Evolutionary conservation across 1,140 invertebrate species (phyloP).

Genomic region (Ceratina calcarata): DNA sequence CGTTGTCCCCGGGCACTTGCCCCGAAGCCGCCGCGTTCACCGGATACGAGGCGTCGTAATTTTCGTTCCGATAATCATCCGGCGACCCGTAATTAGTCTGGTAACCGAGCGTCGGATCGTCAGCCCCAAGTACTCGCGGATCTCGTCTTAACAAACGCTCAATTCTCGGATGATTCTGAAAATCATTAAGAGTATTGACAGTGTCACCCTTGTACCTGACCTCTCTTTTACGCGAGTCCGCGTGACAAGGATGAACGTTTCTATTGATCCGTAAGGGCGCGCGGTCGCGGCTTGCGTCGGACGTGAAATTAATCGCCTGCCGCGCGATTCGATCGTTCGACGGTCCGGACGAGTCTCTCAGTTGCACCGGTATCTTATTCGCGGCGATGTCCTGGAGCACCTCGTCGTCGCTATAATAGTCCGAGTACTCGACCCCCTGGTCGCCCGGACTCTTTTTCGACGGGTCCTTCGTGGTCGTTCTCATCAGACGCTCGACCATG

Average conservation of each 20-base stretch:
- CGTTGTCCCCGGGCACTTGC: not conserved
- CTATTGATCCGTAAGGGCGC: not conserved
- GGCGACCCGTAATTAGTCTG: not conserved
- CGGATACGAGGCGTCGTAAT: not conserved
- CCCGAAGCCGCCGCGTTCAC: not conserved
- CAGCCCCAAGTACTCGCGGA: not conserved
- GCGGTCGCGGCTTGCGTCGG: no score
- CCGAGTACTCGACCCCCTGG: conserved; percentile 53
- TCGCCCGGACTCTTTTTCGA: conserved; percentile 39
- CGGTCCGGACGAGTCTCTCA: not conserved
- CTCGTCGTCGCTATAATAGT: conserved; percentile 59
- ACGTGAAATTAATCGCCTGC: conserved; percentile 27
- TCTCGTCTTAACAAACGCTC: not conserved
- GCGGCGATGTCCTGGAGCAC: conserved; percentile 22
- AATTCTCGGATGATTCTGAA: conserved; percentile 9
- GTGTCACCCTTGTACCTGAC: not conserved
- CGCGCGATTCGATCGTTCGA: conserved; percentile 41
- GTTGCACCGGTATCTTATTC: conserved; percentile 41
- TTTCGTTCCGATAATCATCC: conserved; percentile 4
- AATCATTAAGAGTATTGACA: not conserved
- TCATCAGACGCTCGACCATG: conserved; percentile 48
- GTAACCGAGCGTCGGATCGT: not conserved
- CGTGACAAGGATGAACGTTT: not conserved
- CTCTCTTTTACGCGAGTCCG: not conserved
- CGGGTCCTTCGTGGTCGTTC: conserved; percentile 50